A percentile compares a stretch with the other conserved stretches of the same genome.
phyloP scores from a whole-genome alignment of 1,140 invertebrate species.

The Lepidurus packardi region DNA sequence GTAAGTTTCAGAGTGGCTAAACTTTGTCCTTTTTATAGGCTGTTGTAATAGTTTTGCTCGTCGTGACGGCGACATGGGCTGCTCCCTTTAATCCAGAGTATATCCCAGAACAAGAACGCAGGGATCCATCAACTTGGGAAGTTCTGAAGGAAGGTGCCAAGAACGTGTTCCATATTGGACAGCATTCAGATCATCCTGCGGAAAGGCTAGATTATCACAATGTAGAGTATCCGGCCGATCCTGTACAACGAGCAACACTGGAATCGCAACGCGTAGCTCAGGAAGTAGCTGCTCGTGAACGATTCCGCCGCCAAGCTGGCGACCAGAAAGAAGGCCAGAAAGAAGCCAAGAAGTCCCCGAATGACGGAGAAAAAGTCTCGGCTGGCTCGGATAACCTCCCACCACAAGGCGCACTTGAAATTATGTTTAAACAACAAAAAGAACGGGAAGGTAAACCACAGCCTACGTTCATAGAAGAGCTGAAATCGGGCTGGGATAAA shows the following conservation, averaged over 20 bases:
- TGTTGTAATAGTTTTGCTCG: not conserved
- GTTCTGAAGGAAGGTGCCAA: not conserved
- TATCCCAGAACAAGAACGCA: not conserved
- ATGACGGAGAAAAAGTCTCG: not conserved
- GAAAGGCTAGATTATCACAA: not conserved
- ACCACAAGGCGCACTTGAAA: constrained; percentile 29
- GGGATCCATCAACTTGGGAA: not conserved
- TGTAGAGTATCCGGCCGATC: not conserved
- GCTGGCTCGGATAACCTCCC: not conserved
- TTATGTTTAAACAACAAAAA: constrained; percentile 32
- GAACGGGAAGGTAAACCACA: constrained; percentile 29
- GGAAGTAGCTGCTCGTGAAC: not conserved
- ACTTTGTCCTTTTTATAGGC: not conserved
- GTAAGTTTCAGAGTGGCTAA: not conserved
- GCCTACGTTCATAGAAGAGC: constrained; percentile 31
- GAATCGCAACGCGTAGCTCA: not conserved
- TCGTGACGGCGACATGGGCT: not conserved
- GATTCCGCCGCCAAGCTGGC: not conserved
- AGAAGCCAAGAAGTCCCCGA: constrained; percentile 24
- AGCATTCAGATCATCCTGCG: not conserved
- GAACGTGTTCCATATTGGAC: not conserved
- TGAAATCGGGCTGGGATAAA: constrained; percentile 28
- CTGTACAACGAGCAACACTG: not conserved
- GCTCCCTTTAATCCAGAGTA: not conserved
- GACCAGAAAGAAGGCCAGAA: not conserved